Evolutionary conservation across 2,797 vertebrate species (phyloP), one percentile per base, ranked within the genome.

Genomic region (Cetoscarus ocellatus): DNA sequence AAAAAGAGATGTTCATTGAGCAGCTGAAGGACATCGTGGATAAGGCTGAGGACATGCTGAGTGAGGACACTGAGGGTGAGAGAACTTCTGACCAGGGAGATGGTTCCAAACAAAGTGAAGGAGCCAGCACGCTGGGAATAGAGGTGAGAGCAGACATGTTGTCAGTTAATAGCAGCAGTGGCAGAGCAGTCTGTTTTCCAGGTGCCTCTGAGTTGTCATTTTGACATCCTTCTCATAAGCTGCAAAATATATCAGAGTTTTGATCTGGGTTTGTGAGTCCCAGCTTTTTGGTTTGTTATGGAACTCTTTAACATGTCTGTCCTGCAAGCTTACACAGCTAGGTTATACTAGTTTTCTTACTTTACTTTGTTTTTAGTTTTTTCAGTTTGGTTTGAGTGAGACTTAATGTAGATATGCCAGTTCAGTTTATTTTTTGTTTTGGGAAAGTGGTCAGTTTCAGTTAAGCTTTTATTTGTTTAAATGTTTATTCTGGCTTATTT

Each of bases 1-100:
- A 99, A 86, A 97, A 96, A 73, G 98, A 99, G 79, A 94, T 95
- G 1, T 99, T 99, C 75, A 99, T 99, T 5, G 97, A 99, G 79
- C 98, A 99, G 90, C 95, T 99, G 90, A 99, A 99, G 86, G 98
- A 99, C 66, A 96, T 99, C 10, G 97, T 99, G 84, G 98, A 99
- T 88, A 99, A 98, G 87, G 98, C 97, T 0, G 97, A 99, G 91
- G 97, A 99, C 90, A 96, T 99, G 96, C 92, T 99, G 59, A 98
- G 96, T 45, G 98, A 99, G 85, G 97, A 98, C 71, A 93, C 96
- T 0, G 97, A 98, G 77, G 95, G 93, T 4, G 98, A 98, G 83
- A 94, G 93, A 68, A 94, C 92, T 86, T 96, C 94, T 0, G 96
- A 96, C 76, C 94, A 95, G 7, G 95, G 92, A 50, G 84, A 84